Evolutionary conservation across 2,797 vertebrate species (phyloP).

Genomic region (Oreochromis mossambicus): DNA sequence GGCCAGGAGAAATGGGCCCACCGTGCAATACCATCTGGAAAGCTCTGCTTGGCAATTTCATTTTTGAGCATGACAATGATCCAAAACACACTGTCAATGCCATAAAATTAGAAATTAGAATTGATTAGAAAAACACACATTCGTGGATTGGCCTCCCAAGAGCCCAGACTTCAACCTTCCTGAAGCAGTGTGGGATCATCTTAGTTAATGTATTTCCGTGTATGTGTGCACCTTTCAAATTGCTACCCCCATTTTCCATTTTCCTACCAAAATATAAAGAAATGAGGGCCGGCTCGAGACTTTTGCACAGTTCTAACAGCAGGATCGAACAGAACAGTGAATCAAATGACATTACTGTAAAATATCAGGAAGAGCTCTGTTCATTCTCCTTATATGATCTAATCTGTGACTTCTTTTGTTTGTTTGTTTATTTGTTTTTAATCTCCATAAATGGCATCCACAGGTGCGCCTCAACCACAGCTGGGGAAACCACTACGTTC

Average conservation of each 20-base stretch:
- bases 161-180: background rate
- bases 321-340: background rate
- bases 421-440: background rate
- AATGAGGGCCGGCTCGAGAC: background rate
- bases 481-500: background rate
- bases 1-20: background rate
- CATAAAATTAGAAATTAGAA: background rate
- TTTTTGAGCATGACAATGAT: background rate
- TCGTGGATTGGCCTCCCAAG: background rate
- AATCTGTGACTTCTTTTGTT: background rate
- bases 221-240: background rate
- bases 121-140: background rate
- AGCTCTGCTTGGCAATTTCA: background rate
- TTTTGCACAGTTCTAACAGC: background rate
- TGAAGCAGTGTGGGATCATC: background rate
- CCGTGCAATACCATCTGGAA: background rate
- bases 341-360: background rate
- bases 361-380: background rate
- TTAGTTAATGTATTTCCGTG: background rate
- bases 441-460: background rate
- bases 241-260: background rate
- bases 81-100: background rate
- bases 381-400: background rate
- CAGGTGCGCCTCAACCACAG: background rate
- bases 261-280: background rate